Conservation (phyloP, 2,113 vertebrate genomes). For the Osmerus eperlanus region DNA sequence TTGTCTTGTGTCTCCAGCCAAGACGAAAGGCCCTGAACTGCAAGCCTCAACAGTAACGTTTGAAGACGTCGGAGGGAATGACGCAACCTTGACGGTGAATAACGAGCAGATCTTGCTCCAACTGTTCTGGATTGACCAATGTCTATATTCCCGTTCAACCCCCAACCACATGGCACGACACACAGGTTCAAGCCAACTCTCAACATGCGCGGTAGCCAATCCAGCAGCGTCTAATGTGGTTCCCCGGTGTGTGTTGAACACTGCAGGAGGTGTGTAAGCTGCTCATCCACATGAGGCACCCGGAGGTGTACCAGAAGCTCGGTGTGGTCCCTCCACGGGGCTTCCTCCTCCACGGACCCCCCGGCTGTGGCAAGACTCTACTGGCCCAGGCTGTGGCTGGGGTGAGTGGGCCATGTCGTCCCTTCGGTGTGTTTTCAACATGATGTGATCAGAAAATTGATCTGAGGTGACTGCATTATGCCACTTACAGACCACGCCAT, state of each 20-base stretch:
- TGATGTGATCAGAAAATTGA: too few relatives aligned
- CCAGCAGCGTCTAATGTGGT: too few relatives aligned
- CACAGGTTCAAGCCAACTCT: too few relatives aligned
- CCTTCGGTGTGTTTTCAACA: too few relatives aligned
- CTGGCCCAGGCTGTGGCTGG: constrained; percentile 93
- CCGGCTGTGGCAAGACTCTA: constrained; percentile 93
- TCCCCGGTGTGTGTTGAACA: background rate
- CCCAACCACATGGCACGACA: too few relatives aligned
- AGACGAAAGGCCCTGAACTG: constrained; percentile 68
- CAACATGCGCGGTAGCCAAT: too few relatives aligned
- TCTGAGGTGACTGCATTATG: too few relatives aligned
- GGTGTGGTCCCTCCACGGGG: constrained; percentile 87
- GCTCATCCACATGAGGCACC: constrained; percentile 89
- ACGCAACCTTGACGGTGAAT: constrained; percentile 80
- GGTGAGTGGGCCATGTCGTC: constrained; percentile 62
- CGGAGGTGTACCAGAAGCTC: constrained; percentile 87
- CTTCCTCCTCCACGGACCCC: constrained; percentile 92
- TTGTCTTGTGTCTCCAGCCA: constrained; percentile 55
- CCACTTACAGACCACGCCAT: too few relatives aligned
- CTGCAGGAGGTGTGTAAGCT: constrained; percentile 90
- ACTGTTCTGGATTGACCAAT: too few relatives aligned
- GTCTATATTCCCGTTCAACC: too few relatives aligned
- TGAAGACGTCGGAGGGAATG: constrained; percentile 90
- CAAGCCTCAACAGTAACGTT: constrained; percentile 80
- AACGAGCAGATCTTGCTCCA: constrained; percentile 27